Evolutionary conservation across 2,113 vertebrate genomes (phyloP), one percentile per base, ranked within the genome.

Genomic region (Ammodytes marinus): DNA sequence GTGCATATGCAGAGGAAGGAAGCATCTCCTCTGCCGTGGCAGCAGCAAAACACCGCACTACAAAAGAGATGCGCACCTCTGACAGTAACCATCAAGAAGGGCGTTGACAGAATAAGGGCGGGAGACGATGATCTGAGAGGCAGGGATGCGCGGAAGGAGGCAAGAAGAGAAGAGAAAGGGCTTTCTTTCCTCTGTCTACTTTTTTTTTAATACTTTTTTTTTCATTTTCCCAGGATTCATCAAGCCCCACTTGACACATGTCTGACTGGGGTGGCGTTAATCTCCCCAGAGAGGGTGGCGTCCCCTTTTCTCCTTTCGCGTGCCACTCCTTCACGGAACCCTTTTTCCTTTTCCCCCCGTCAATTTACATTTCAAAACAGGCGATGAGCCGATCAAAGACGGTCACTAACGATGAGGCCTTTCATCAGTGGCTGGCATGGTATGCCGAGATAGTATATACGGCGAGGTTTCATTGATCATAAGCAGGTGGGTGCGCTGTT

Each of bases 71-170:
- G 91, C 88, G 80, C 93, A 90, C 93, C 94, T 94, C 93, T 95
- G 94, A 95, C 94, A 93, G 93, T 87, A 85, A 93, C 90, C 93
- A 95, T 95, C 94, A 95, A 95, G 93, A 93, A 92, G 91, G 94
- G 88, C 89, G 94, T 90, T 95, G 95, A 95, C 95, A 95, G 95
- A 95, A 95, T 95, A 95, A 95, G 95, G 94, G 92, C 94, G 92
- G 92, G 87, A 93, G 93, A 93, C 84, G 92, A 94, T 95, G 94
- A 95, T 95, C 94, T 95, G 91, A 95, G 92, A 93, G 90, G 86
- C 88, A 88, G 86, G 84, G 89, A 92, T 91, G 87, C 91, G 90
- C 90, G 90, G 85, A 90, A 94, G 85, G 82, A 91, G 86, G 89
- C 78, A 80, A 86, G 89, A 89, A 81, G 86, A 85, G 74, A 91